Evolutionary conservation across 2,113 vertebrate genomes (phyloP).

Genomic region (Bubo scandiacus): DNA sequence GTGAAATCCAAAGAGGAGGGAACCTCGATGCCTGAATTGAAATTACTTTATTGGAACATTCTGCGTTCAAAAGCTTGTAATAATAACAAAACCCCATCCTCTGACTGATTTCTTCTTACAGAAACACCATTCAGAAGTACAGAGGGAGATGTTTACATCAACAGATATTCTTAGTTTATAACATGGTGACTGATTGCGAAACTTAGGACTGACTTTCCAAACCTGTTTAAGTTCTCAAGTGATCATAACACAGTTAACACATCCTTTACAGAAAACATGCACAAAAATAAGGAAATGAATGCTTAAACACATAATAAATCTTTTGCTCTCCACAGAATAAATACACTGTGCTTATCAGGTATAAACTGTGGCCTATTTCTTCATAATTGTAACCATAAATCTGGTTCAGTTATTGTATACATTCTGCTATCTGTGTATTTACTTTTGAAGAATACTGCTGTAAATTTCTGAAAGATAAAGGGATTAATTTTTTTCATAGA

Average conservation of each 20-base stretch:
- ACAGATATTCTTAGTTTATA: constrained; percentile 15
- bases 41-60: not conserved
- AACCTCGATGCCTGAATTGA: not conserved
- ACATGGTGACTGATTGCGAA: not conserved
- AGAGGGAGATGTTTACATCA: not conserved
- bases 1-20: not conserved
- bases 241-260: not conserved
- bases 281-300: constrained; percentile 45
- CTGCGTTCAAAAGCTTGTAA: not conserved
- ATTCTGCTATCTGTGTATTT: not conserved
- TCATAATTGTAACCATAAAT: not conserved
- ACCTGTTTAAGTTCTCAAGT: not conserved
- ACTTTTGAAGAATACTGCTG: not conserved
- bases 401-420: not conserved
- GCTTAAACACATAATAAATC: constrained; percentile 31
- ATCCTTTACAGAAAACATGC: constrained; percentile 29
- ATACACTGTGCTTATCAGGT: not conserved
- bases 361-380: not conserved
- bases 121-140: not conserved
- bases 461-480: not conserved
- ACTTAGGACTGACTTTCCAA: not conserved
- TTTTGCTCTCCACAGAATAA: not conserved
- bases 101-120: not conserved
- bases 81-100: not conserved
- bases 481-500: not conserved